These are phyloP conservation scores for Castor canadensis DNA, from an alignment of 2,113 vertebrate genomes.

Conservation along the genomic window DNA sequence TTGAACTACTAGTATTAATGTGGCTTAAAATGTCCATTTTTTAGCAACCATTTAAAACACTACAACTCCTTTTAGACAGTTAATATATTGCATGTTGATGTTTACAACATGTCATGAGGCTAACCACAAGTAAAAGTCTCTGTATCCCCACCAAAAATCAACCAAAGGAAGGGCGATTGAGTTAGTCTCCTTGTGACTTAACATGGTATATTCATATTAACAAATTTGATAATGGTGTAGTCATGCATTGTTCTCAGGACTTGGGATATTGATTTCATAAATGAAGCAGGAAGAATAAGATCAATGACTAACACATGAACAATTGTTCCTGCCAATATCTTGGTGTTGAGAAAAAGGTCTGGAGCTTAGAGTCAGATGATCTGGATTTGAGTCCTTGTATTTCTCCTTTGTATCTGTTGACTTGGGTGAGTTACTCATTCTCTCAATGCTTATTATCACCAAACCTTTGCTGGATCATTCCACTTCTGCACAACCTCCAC, in stretches of 20 bases:
- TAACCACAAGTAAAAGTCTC: conserved; percentile 46
- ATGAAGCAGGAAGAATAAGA: conserved; percentile 47
- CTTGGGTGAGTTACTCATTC: not conserved
- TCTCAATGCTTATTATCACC: no score
- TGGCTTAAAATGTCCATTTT: conserved; percentile 18
- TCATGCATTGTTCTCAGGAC: not conserved
- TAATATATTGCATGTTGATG: not conserved
- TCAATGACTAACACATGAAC: conserved; percentile 60
- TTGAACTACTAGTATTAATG: conserved; percentile 34
- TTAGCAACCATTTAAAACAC: conserved; percentile 31
- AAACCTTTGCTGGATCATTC: not conserved
- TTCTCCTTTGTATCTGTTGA: not conserved
- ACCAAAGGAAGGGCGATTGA: conserved; percentile 47
- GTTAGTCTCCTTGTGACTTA: conserved; percentile 61
- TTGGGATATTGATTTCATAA: conserved; percentile 36
- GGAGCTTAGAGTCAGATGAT: not conserved
- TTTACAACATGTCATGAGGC: conserved; percentile 41
- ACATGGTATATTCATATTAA: conserved; percentile 41
- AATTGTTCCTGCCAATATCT: conserved; percentile 39
- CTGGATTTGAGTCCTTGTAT: not conserved
- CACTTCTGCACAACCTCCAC: no score
- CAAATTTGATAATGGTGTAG: conserved; percentile 55
- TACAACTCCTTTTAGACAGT: conserved; percentile 14
- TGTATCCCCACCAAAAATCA: conserved; percentile 49
- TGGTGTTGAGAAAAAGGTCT: not conserved